These are phyloP conservation scores for Hydropsyche tenuis DNA, from an alignment of 1,140 invertebrate genomes.

Conservation along the genomic window DNA sequence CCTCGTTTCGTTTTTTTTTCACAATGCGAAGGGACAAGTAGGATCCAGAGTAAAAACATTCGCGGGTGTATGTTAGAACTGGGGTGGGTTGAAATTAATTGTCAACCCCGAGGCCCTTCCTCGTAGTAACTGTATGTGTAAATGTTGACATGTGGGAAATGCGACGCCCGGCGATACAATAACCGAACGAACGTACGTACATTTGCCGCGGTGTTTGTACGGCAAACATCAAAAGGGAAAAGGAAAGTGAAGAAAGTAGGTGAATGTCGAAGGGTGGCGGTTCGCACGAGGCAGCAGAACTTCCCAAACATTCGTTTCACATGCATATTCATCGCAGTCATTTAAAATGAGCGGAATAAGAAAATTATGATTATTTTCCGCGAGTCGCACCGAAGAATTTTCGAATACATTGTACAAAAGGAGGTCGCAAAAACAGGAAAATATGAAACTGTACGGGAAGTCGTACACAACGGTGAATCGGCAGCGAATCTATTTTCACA, in stretches of 20 bases:
- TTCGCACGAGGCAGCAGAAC: not conserved
- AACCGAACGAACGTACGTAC: constrained; percentile 18
- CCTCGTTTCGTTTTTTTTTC: not conserved
- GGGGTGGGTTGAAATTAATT: constrained; percentile 48
- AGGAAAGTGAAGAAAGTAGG: not conserved
- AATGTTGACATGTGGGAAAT: constrained; percentile 37
- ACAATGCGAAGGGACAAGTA: constrained; percentile 24
- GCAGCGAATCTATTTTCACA: too few species aligned
- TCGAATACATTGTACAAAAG: too few species aligned
- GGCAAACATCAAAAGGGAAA: constrained; percentile 10
- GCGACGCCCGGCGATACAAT: constrained; percentile 26
- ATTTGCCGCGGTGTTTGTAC: constrained; percentile 1
- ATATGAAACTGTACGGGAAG: too few species aligned
- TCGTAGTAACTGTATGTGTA: constrained; percentile 13
- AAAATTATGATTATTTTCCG: too few species aligned
- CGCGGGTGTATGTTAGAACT: not conserved
- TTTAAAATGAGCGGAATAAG: too few species aligned
- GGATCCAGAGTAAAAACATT: not conserved
- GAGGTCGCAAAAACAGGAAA: too few species aligned
- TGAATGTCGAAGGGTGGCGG: not conserved
- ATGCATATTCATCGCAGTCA: too few species aligned
- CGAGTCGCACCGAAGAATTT: too few species aligned
- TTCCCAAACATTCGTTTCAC: too few species aligned
- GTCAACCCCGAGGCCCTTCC: constrained; percentile 35
- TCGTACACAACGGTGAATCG: too few species aligned